phyloP scores from a whole-genome alignment of 1,140 invertebrate genomes.

The Saccostrea echinata region DNA sequence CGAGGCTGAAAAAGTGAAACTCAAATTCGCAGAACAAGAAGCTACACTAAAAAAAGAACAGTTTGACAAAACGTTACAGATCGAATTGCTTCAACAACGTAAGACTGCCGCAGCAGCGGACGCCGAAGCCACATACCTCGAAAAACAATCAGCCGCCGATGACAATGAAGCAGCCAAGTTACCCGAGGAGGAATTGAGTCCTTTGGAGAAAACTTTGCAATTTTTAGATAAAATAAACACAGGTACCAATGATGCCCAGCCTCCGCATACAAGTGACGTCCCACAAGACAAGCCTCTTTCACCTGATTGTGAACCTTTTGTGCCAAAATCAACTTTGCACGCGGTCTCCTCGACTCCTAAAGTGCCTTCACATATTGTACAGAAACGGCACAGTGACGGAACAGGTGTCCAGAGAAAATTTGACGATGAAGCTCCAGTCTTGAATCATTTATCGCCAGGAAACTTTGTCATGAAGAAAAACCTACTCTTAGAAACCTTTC shows the following conservation, averaged over 20 bases:
- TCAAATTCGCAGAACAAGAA: slow-evolving; percentile 15
- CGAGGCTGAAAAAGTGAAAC: background rate
- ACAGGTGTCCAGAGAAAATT: no score
- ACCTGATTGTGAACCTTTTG: background rate
- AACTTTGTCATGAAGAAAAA: no score
- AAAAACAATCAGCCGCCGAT: slow-evolving; percentile 1
- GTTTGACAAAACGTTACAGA: slow-evolving; percentile 20
- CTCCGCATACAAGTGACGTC: background rate
- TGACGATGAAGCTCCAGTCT: no score
- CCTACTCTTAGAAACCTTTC: no score
- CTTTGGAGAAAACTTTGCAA: slow-evolving; percentile 42
- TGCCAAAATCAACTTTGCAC: background rate
- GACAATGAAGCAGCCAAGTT: background rate
- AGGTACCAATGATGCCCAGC: background rate
- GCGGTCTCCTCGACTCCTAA: background rate
- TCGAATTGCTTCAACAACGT: slow-evolving; percentile 40
- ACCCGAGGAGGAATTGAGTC: slow-evolving; percentile 18
- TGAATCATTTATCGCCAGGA: no score
- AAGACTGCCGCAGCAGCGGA: slow-evolving; percentile 39
- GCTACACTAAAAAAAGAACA: slow-evolving; percentile 29
- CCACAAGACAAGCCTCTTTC: no score
- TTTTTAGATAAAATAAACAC: slow-evolving; percentile 5
- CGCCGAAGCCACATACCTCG: slow-evolving; percentile 11
- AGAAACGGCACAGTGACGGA: background rate
- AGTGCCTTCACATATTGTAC: background rate